A percentile compares a stretch with the other conserved stretches of the same genome.
Evolutionary conservation across 2,113 vertebrate species (phyloP).

Genomic region (Oreochromis niloticus): DNA sequence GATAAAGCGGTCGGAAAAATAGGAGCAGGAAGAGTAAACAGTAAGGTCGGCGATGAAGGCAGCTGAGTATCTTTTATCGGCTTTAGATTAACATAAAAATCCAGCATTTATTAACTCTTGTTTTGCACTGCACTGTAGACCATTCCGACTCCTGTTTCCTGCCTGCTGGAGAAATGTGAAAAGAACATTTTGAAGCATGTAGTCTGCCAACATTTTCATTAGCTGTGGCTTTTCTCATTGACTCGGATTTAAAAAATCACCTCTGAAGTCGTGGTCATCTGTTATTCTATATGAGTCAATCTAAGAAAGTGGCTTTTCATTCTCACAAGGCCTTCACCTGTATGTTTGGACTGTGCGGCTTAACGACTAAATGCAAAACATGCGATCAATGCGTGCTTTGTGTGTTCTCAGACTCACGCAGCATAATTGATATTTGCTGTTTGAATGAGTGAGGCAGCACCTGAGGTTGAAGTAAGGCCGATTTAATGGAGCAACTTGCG

Average conservation of each 20-base stretch:
- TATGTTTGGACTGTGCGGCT: neutral
- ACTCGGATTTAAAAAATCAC: constrained; percentile 12
- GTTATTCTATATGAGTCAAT: constrained; percentile 45
- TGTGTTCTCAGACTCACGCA: neutral
- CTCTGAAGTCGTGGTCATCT: neutral
- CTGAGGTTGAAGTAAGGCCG: neutral
- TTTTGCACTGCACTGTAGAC: neutral
- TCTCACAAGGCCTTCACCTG: neutral
- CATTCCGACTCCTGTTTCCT: neutral
- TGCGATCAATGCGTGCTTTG: neutral
- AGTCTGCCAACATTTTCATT: neutral
- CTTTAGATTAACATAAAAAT: constrained; percentile 21
- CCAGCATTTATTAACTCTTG: constrained; percentile 18
- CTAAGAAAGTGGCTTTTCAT: constrained; percentile 28
- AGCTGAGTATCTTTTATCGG: constrained; percentile 42
- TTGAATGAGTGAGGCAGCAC: neutral
- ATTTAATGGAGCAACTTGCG: neutral
- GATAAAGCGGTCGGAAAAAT: constrained; percentile 48
- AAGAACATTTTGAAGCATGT: neutral
- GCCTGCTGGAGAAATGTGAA: neutral
- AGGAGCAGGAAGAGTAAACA: constrained; percentile 65
- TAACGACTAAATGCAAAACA: neutral
- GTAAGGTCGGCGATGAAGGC: constrained; percentile 18
- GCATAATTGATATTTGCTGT: neutral
- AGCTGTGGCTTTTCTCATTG: constrained; percentile 3